Evolutionary conservation across 2,797 vertebrate genomes (phyloP), one percentile per base, ranked within the genome.

Genomic region (Pseudochromis fuscus): DNA sequence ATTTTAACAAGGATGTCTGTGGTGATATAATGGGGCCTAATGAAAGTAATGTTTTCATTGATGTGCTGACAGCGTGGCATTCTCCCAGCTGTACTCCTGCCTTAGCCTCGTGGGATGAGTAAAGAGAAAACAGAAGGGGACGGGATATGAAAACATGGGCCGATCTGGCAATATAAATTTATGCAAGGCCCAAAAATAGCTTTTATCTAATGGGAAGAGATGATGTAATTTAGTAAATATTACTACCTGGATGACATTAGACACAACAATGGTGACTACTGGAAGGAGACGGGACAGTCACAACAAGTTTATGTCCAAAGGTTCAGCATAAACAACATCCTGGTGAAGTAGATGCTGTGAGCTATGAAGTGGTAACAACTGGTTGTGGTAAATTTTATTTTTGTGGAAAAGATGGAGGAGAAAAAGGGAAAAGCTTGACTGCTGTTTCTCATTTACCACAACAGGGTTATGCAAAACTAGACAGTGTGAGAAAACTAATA

Each of bases 1-100:
- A 87, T 88, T 90, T 87, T 89, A 88, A 92, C 81, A 87, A 88
- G 85, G 74, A 77, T 69, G 82, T 82, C 84, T 79, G 87, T 35
- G 72, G 80, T 79, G 84, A 78, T 86, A 71, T 89, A 90, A 91
- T 77, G 69, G 82, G 50, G 53, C 58, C 63, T 88, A 88, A 90
- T 87, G 77, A 83, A 90, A 87, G 72, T 77, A 76, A 79, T 80
- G 83, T 77, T 87, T 74, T 69, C 33, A 58, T 45, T 75, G 67
- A 73, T 76, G 74, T 72, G 71, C 79, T 87, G 84, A 90, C 82
- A 84, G 73, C 57, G 21, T 75, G 75, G 74, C 83, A 68, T 87
- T 82, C 77, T 80, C 70, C 67, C 75, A 83, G 77, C 79, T 85
- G 79, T 51, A 62, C 15, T 50, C 27, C 33, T 31, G 68, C 31